A percentile compares a stretch with the other conserved stretches of the same genome.
Evolutionary conservation across 2,888 invertebrate species (phyloP).

Genomic region (Orchestes rusci): DNA sequence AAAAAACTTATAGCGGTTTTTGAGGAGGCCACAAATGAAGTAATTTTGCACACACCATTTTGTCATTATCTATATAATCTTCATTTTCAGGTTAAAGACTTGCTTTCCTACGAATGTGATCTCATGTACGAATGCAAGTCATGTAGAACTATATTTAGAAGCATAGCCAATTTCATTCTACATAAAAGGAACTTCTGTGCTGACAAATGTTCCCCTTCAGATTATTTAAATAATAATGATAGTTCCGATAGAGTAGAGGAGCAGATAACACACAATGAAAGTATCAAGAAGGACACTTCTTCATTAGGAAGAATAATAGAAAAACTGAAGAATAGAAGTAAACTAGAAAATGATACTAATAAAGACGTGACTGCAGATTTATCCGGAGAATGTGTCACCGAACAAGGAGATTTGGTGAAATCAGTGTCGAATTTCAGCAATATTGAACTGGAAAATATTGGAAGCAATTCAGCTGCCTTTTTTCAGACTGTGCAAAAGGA

Average conservation of each 20-base stretch:
- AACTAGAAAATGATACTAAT: no score
- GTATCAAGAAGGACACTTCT: slow-evolving; percentile 15
- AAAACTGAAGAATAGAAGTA: no score
- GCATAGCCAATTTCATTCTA: slow-evolving; percentile 79
- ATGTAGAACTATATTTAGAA: slow-evolving; percentile 79
- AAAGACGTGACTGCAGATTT: slow-evolving; percentile 33
- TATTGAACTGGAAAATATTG: slow-evolving; percentile 49
- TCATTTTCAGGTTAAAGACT: slow-evolving; percentile 57
- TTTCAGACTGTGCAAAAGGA: slow-evolving; percentile 53
- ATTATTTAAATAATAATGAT: slow-evolving; percentile 18
- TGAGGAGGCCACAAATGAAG: slow-evolving; percentile 70
- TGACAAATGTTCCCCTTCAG: slow-evolving; percentile 44
- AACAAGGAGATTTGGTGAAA: not conserved
- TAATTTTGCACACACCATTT: slow-evolving; percentile 36
- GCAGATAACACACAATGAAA: slow-evolving; percentile 1
- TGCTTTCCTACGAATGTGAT: slow-evolving; percentile 79
- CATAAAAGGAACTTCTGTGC: slow-evolving; percentile 82
- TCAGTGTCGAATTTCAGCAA: not conserved
- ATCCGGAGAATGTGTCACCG: slow-evolving; percentile 17
- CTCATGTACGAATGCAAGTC: slow-evolving; percentile 83
- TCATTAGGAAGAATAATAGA: slow-evolving; percentile 33
- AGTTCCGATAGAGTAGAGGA: no score
- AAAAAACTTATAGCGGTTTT: slow-evolving; percentile 64
- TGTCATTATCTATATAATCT: not conserved
- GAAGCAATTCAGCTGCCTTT: slow-evolving; percentile 54